Evolutionary conservation across 1,140 invertebrate species (phyloP), one percentile per base, ranked within the genome.

Genomic region (Pseudobourletiella spinata): DNA sequence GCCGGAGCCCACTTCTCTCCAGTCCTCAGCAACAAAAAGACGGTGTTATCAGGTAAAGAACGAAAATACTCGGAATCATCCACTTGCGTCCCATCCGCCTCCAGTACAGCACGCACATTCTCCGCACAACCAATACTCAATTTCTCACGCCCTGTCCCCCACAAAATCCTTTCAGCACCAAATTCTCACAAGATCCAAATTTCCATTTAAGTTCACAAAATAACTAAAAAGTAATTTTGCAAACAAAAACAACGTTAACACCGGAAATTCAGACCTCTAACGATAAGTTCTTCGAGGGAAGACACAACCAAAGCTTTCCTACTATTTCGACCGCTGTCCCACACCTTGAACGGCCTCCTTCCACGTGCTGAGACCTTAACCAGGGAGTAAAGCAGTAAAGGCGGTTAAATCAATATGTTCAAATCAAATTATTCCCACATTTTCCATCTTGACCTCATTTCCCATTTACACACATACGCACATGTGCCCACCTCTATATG

Each of bases 11-110:
- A 96, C 74, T 87, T 82, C 79, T 96, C 91, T 46, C 88, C 89
- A 70, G 86, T 83, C 72, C 87, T 82, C 72, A 96, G 80, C 72
- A 96, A 76, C 69, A 95, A 80, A 67, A 96, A 82, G 64, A 93
- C 85, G 56, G 91, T 92, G 76, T 95, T 92, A 74, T 89, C 88
- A 50, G 88, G 86, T 70, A 95, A 44, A 25, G 52, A 57, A 44
- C 57, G 29, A 39, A 64, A 64, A 48, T 93, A 94, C 72, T 91
- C 88, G 67, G 90, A 88, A 83, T 95, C 91, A 73, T 94, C 91
- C 26, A 96, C 88, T 79, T 95, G 91, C 43, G 91, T 95, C 67
- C 91, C 92, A 84, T 95, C 92, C 71, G 84, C 86, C 77, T 95
- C 91, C 64, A 96, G 79, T 71, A 95, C 91, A 76, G 95, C 79